Conservation (phyloP, 2,797 vertebrate species). For the Loris lydekkerianus region DNA sequence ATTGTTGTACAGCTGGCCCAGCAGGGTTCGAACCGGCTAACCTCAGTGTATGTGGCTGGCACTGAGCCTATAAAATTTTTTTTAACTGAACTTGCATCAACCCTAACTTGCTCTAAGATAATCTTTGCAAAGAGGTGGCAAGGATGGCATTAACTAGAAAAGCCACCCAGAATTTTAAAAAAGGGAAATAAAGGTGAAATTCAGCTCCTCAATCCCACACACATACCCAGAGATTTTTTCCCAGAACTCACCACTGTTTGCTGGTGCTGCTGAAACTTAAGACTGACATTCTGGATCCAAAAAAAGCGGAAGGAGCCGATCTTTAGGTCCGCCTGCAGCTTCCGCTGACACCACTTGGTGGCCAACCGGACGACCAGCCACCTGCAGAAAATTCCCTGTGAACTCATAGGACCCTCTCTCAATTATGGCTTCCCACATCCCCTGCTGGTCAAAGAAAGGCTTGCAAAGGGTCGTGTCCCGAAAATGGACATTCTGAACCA, state of each 20-base stretch:
- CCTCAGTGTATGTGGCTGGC: too few species aligned
- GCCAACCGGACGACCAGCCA: conserved; percentile 93
- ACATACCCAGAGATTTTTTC: not conserved
- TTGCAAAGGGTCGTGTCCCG: not conserved
- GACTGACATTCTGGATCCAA: conserved; percentile 94
- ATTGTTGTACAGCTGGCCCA: too few species aligned
- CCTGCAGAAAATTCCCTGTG: conserved; percentile 85
- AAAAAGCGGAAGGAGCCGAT: conserved; percentile 96
- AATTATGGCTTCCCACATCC: not conserved
- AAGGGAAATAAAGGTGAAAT: conserved; percentile 54
- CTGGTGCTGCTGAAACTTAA: conserved; percentile 96
- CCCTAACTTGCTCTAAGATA: conserved; percentile 30
- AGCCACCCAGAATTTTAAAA: not conserved
- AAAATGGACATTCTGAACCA: not conserved
- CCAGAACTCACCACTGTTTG: conserved; percentile 94
- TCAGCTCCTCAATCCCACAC: not conserved
- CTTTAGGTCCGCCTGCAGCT: conserved; percentile 94
- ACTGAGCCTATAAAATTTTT: not conserved
- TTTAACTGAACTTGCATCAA: conserved; percentile 26
- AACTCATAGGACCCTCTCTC: conserved; percentile 29
- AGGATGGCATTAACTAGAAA: conserved; percentile 14
- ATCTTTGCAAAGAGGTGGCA: conserved; percentile 34
- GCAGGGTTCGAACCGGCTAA: too few species aligned
- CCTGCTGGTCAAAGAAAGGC: not conserved
- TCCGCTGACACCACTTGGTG: conserved; percentile 92